phyloP scores from a whole-genome alignment of 1,140 invertebrate species.

The Oppia nitens region DNA sequence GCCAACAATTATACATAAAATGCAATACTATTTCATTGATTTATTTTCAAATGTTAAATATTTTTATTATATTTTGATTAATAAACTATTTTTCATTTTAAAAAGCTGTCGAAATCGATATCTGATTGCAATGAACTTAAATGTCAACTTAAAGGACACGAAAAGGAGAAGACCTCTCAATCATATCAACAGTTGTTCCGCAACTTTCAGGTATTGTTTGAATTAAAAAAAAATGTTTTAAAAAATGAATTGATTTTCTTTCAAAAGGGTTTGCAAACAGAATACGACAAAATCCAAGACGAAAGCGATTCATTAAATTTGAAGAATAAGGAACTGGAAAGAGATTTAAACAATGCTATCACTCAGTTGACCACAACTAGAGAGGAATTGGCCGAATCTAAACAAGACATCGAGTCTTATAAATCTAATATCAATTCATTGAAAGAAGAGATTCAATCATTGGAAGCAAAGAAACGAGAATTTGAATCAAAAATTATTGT shows the following conservation, averaged over 20 bases:
- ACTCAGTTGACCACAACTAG: constrained; percentile 18
- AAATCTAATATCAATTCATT: constrained; percentile 16
- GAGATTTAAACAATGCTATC: constrained; percentile 22
- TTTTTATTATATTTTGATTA: neutral
- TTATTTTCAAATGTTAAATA: neutral
- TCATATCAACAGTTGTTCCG: neutral
- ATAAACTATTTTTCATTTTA: neutral
- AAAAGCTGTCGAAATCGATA: neutral
- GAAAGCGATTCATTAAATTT: constrained; percentile 30
- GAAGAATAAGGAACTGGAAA: constrained; percentile 29
- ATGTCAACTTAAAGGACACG: neutral
- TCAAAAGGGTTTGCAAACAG: constrained; percentile 33
- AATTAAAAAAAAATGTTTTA: no score
- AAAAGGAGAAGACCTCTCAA: neutral
- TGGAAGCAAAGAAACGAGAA: constrained; percentile 21
- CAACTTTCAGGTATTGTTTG: neutral
- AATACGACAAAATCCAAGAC: constrained; percentile 37
- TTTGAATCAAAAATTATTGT: constrained; percentile 17
- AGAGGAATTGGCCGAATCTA: constrained; percentile 20
- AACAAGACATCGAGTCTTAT: constrained; percentile 20
- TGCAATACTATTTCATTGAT: neutral
- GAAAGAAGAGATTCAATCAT: constrained; percentile 18
- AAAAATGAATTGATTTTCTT: neutral
- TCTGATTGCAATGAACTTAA: neutral
- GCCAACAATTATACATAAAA: no score